phyloP scores from a whole-genome alignment of 2,888 invertebrate species.

The Ptychoptera contaminata region DNA sequence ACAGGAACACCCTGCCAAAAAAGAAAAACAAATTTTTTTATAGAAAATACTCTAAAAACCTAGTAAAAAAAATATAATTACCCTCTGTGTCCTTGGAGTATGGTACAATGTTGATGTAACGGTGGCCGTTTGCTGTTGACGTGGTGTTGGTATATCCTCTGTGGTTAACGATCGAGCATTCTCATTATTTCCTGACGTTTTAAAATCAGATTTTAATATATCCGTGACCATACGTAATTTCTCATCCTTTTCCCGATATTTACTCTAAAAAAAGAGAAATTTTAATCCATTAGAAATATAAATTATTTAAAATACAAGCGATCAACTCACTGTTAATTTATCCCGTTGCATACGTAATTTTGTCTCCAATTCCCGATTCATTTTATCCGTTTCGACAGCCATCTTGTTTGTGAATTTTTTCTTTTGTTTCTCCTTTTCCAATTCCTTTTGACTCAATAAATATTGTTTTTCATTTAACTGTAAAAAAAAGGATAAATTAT shows the following conservation, averaged over 20 bases:
- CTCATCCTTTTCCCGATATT: slow-evolving; percentile 42
- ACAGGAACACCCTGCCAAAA: slow-evolving; percentile 45
- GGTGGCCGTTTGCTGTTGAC: slow-evolving; percentile 5
- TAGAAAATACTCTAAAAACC: background rate
- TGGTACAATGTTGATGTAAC: slow-evolving; percentile 8
- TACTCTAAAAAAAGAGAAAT: slow-evolving; percentile 16
- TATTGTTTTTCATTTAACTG: slow-evolving; percentile 49
- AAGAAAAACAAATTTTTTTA: background rate
- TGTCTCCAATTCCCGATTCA: slow-evolving; percentile 50
- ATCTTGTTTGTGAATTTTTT: slow-evolving; percentile 46
- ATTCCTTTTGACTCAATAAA: slow-evolving; percentile 42
- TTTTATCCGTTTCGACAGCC: slow-evolving; percentile 57
- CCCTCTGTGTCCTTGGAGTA: slow-evolving; percentile 10
- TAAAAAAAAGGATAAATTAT: background rate
- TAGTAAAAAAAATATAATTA: slow-evolving; percentile 8
- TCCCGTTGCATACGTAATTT: slow-evolving; percentile 42
- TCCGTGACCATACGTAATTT: slow-evolving; percentile 43
- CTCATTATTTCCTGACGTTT: slow-evolving; percentile 15
- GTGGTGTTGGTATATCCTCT: slow-evolving; percentile 14
- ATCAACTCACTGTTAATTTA: slow-evolving; percentile 31
- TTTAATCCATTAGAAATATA: slow-evolving; percentile 13
- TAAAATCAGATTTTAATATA: slow-evolving; percentile 33
- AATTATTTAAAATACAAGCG: slow-evolving; percentile 2
- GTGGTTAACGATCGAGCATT: slow-evolving; percentile 19
- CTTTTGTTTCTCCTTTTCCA: slow-evolving; percentile 51